These are phyloP conservation scores for Trachelus troglodyta DNA, from an alignment of 2,888 invertebrate species.

Conservation along the genomic window DNA sequence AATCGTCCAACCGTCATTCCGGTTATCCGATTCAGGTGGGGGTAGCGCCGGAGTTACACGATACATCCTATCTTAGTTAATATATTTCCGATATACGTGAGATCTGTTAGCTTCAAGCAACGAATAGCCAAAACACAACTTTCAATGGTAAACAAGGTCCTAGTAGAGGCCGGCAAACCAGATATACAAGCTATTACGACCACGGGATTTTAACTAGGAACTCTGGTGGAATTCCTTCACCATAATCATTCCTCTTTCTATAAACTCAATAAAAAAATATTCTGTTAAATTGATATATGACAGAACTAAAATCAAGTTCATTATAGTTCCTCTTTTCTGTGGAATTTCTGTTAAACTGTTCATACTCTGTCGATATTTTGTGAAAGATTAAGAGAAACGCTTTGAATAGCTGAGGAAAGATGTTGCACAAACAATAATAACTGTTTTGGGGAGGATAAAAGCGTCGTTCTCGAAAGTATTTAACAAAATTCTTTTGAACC, in stretches of 20 bases:
- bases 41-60: neutral
- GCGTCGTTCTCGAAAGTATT: neutral
- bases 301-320: neutral
- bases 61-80: neutral
- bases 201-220: neutral
- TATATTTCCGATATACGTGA: neutral
- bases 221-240: too few species aligned
- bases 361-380: neutral
- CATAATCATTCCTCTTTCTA: neutral
- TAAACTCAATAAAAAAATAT: neutral
- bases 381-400: neutral
- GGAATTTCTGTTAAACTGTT: neutral
- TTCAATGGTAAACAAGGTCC: neutral
- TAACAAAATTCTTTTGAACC: neutral
- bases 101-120: neutral
- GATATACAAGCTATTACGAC: neutral
- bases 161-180: neutral
- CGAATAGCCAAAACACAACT: neutral
- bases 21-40: slow-evolving; percentile 6
- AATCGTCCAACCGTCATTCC: slow-evolving; percentile 7
- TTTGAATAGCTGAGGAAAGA: neutral
- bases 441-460: neutral
- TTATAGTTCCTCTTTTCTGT: neutral
- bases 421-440: neutral
- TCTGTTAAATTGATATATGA: neutral